Percentiles rank a stretch among this genome's conserved stretches.
Evolutionary conservation across 2,888 invertebrate species (phyloP).

Genomic region (Leucophenga maculata): DNA sequence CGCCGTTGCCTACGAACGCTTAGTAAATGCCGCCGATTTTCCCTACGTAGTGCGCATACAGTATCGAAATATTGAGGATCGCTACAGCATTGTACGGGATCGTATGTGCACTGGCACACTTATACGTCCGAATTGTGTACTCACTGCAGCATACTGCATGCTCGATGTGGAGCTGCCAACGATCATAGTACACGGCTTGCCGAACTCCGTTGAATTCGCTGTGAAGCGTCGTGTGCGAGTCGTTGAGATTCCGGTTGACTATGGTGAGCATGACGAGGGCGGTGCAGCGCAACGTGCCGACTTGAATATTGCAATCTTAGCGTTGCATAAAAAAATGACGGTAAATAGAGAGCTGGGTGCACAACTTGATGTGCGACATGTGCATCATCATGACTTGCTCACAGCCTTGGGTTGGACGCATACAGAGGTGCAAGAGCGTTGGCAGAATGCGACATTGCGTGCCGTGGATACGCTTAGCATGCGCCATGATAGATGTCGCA

Average conservation of each 20-base stretch:
- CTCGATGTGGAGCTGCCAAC: not conserved
- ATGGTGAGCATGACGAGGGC: not conserved
- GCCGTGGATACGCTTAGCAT: not conserved
- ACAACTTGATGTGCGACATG: not conserved
- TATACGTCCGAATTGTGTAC: not conserved
- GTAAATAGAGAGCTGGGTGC: not conserved
- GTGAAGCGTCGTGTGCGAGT: not conserved
- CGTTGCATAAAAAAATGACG: not conserved
- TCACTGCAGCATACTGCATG: not conserved
- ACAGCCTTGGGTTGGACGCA: not conserved
- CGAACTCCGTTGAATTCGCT: not conserved
- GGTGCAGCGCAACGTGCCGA: not conserved
- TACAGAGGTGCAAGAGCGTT: not conserved
- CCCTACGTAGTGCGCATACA: not conserved
- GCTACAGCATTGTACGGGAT: not conserved
- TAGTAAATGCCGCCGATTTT: not conserved
- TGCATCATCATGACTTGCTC: not conserved
- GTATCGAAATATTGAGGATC: not conserved
- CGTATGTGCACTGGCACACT: not conserved
- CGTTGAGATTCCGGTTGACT: not conserved
- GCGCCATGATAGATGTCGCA: not conserved
- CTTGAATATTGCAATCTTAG: not conserved
- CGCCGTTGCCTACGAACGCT: too few relatives aligned
- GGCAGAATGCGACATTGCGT: not conserved
- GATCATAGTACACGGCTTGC: not conserved